Evolutionary conservation across 2,113 vertebrate genomes (phyloP).

Genomic region (Crotalus viridis): DNA sequence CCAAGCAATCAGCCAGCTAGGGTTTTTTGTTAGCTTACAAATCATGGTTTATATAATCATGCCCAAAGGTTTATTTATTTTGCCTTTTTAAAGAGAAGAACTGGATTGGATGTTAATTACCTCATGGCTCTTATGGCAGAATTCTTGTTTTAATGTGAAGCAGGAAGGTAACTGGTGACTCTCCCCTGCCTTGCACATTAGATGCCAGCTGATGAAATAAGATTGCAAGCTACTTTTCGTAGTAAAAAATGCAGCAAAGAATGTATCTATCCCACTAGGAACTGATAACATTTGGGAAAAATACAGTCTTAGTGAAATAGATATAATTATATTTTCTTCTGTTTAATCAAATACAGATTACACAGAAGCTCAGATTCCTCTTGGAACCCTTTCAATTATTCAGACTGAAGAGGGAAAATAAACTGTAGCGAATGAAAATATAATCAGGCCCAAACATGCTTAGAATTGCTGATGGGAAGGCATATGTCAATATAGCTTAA

Average conservation of each 20-base stretch:
- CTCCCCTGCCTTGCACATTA: not conserved
- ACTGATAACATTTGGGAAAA: not conserved
- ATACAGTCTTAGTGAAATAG: not conserved
- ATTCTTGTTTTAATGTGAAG: not conserved
- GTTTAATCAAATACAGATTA: not conserved
- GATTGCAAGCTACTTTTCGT: not conserved
- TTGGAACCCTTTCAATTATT: constrained; percentile 1
- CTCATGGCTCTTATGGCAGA: not conserved
- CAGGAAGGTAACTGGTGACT: not conserved
- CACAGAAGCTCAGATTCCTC: not conserved
- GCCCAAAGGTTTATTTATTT: not conserved
- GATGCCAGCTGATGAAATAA: not conserved
- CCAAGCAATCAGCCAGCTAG: not conserved
- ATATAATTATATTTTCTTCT: not conserved
- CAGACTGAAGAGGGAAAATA: not conserved
- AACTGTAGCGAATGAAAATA: not conserved
- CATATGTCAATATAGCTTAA: not conserved
- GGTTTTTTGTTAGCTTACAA: not conserved
- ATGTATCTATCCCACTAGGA: not conserved
- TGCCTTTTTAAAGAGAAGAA: not conserved
- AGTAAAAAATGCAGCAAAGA: not conserved
- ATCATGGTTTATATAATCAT: not conserved
- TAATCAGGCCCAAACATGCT: not conserved
- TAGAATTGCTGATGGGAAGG: not conserved
- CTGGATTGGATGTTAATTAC: not conserved